Conservation (phyloP, 2,888 invertebrate genomes). For the Sesamia inferens region DNA sequence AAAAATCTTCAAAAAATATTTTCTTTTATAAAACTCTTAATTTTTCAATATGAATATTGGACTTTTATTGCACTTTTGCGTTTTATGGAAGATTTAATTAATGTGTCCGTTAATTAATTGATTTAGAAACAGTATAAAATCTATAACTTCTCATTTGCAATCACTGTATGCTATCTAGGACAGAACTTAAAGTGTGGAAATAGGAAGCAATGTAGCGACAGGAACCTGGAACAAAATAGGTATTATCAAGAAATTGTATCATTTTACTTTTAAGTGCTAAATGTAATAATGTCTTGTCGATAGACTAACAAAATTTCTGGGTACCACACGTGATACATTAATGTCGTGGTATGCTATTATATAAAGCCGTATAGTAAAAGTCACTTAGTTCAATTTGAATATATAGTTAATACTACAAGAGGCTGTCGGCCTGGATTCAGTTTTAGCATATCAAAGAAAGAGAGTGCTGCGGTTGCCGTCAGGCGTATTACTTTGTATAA, state of each 20-base stretch:
- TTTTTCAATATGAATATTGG: conserved; percentile 32
- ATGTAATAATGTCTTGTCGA: not conserved
- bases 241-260: conserved; percentile 6
- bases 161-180: conserved; percentile 89
- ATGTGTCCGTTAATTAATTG: conserved; percentile 6
- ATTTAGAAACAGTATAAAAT: conserved; percentile 12
- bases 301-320: not conserved
- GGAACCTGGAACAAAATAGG: conserved; percentile 92
- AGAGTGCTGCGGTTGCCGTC: too few relatives aligned
- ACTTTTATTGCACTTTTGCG: conserved; percentile 57
- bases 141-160: conserved; percentile 4
- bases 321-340: not conserved
- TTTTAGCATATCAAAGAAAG: too few relatives aligned
- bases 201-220: conserved; percentile 96
- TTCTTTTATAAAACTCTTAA: conserved; percentile 32
- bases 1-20: conserved; percentile 42
- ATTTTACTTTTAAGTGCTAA: not conserved
- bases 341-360: not conserved
- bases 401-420: not conserved
- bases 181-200: conserved; percentile 96
- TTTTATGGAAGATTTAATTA: conserved; percentile 57
- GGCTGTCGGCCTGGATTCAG: not conserved
- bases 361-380: not conserved
- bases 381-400: not conserved
- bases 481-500: too few relatives aligned